A percentile compares a stretch with the other conserved stretches of the same genome.
Evolutionary conservation across 2,797 vertebrate species (phyloP).

Genomic region (Mareca strepera): DNA sequence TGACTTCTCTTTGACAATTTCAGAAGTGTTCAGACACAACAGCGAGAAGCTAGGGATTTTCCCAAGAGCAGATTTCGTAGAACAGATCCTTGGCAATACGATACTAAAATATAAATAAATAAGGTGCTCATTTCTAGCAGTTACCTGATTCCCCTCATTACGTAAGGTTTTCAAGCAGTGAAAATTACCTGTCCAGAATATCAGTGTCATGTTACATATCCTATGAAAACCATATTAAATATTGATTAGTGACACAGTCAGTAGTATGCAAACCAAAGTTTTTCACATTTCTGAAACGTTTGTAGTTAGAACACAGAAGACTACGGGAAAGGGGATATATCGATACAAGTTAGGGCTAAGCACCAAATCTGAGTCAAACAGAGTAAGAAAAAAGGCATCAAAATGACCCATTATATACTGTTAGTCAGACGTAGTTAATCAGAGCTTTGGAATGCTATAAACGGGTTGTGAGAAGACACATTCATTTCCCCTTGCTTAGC

Average conservation of each 20-base stretch:
- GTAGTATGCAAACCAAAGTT: slow-evolving; percentile 55
- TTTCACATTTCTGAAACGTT: slow-evolving; percentile 53
- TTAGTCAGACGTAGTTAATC: neutral
- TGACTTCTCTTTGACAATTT: neutral
- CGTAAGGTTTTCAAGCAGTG: slow-evolving; percentile 68
- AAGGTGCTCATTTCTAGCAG: slow-evolving; percentile 72
- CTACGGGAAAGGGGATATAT: neutral
- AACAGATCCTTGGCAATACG: slow-evolving; percentile 64
- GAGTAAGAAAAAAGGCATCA: neutral
- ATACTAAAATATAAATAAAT: neutral
- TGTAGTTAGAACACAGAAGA: slow-evolving; percentile 20
- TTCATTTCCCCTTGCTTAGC: neutral
- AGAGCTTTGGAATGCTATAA: neutral
- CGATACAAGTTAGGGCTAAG: neutral
- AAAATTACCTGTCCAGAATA: slow-evolving; percentile 78
- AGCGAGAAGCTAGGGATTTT: neutral
- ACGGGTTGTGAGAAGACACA: neutral
- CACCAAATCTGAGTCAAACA: neutral
- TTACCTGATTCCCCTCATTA: slow-evolving; percentile 69
- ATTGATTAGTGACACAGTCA: slow-evolving; percentile 74
- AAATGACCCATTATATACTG: neutral
- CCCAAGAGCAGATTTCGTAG: neutral
- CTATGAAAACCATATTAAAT: slow-evolving; percentile 78
- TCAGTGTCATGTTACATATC: slow-evolving; percentile 78
- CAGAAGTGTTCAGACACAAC: neutral